Evolutionary conservation across 2,888 invertebrate species (phyloP).

Genomic region (Agrilus cyanescens): DNA sequence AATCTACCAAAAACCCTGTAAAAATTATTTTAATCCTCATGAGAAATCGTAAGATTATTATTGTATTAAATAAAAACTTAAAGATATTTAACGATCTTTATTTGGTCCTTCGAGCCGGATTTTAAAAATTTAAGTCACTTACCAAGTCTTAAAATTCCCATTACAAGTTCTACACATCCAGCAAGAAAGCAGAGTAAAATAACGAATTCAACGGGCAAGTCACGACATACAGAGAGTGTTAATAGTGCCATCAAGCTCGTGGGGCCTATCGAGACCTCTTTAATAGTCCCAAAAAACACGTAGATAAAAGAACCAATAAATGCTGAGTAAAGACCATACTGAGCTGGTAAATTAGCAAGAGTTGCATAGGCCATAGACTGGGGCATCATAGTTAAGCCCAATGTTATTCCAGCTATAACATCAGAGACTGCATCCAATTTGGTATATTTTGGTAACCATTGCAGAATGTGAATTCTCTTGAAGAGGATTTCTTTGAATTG

Average conservation of each 20-base stretch:
- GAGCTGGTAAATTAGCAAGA: slow-evolving; percentile 71
- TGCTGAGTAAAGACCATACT: slow-evolving; percentile 87
- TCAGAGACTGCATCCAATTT: slow-evolving; percentile 62
- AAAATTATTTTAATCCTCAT: slow-evolving; percentile 8
- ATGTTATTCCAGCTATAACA: slow-evolving; percentile 76
- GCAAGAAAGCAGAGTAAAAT: slow-evolving; percentile 65
- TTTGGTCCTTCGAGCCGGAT: neutral
- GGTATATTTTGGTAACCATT: slow-evolving; percentile 60
- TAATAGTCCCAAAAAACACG: slow-evolving; percentile 74
- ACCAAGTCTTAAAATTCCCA: slow-evolving; percentile 77
- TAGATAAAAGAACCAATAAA: slow-evolving; percentile 85
- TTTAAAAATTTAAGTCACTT: slow-evolving; percentile 19
- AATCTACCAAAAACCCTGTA: slow-evolving; percentile 70
- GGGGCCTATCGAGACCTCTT: slow-evolving; percentile 82
- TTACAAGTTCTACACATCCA: slow-evolving; percentile 63
- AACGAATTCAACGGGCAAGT: slow-evolving; percentile 58
- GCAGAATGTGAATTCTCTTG: slow-evolving; percentile 30
- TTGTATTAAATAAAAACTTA: neutral
- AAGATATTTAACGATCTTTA: neutral
- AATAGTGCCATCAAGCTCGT: slow-evolving; percentile 87
- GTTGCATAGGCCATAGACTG: slow-evolving; percentile 88
- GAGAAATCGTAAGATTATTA: neutral
- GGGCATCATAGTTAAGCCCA: slow-evolving; percentile 85
- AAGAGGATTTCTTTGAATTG: slow-evolving; percentile 9
- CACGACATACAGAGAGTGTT: slow-evolving; percentile 59